These are phyloP conservation scores for Vollenhovia emeryi DNA, from an alignment of 1,140 invertebrate genomes.

Conservation along the genomic window DNA sequence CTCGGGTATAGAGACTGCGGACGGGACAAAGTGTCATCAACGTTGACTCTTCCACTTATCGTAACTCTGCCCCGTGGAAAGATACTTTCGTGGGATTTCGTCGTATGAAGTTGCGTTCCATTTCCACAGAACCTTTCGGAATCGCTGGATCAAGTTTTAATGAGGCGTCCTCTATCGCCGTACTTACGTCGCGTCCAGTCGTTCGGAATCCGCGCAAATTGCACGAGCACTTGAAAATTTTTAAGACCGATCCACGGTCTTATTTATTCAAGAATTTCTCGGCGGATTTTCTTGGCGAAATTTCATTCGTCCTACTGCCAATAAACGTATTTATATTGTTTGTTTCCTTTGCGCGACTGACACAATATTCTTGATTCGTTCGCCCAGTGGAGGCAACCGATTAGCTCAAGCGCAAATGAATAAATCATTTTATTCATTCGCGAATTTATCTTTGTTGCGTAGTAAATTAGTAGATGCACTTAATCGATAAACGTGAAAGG, in stretches of 20 bases:
- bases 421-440: conserved; percentile 25
- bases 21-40: conserved; percentile 47
- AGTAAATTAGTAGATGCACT: conserved; percentile 37
- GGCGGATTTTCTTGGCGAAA: neutral
- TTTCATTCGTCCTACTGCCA: neutral
- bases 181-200: conserved; percentile 31
- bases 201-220: neutral
- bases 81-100: conserved; percentile 49
- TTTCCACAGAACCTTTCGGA: conserved; percentile 44
- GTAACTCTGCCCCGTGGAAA: conserved; percentile 14
- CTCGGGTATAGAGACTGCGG: conserved; percentile 5
- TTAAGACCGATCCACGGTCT: neutral
- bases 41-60: conserved; percentile 47
- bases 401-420: neutral
- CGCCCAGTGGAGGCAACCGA: neutral
- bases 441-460: conserved; percentile 46
- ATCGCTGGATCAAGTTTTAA: conserved; percentile 64
- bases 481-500: conserved; percentile 47
- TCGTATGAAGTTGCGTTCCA: conserved; percentile 35
- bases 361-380: neutral
- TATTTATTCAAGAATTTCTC: conserved; percentile 27
- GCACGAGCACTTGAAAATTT: conserved; percentile 34
- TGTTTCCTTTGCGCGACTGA: neutral
- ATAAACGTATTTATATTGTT: neutral
- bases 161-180: conserved; percentile 51